Base-by-base conservation (phyloP, 2,888 invertebrate genomes). In the Apamea monoglypha region DNA sequence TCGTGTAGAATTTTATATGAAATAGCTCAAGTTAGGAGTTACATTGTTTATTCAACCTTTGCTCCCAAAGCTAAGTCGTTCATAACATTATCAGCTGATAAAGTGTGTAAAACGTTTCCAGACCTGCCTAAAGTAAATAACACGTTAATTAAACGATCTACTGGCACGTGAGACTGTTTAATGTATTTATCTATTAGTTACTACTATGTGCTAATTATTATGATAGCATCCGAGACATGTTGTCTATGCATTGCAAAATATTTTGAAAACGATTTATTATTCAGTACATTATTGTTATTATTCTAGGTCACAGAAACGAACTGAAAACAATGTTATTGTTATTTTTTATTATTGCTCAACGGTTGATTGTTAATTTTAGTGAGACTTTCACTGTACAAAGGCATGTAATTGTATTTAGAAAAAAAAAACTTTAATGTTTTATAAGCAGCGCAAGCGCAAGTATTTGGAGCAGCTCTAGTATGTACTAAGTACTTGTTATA, bases 131-230 rank as follows among this genome's bases (percentile, higher is more conserved):
- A 80, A 71, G 71, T 73, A 86, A 77, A 81, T 64, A 82, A 68
- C 44, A 68, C 66, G 21, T 74, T 66, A 36, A 79, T 74, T 76
- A 64, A 56, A 71, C 14, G 50, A 73, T 74, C 5, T 59, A 16
- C 68, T 74, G 47, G 74, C 87, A 72, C 66, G 87, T 76, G 76
- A 74, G 25, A 25, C 25, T 80, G 72, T 80, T 69, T 70, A 66
- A 74, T 56, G n/a, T 53, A 53, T 18, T 74, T 78, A 87, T 80
- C 75, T 78, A 77, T 61, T 71, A 61, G 18, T 44, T 36, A 56
- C 59, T 32, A 47, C 56, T 73, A 67, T 67, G 56, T 44, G 61
- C 12, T 74, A 64, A 83, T 69, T 70, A 68, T 63, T 67, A 50
- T 59, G 61, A 50, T 53, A 67, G 32, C 32, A n/a, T 10, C 14